phyloP scores from a whole-genome alignment of 2,888 invertebrate species.

The Conops quadrifasciatus region DNA sequence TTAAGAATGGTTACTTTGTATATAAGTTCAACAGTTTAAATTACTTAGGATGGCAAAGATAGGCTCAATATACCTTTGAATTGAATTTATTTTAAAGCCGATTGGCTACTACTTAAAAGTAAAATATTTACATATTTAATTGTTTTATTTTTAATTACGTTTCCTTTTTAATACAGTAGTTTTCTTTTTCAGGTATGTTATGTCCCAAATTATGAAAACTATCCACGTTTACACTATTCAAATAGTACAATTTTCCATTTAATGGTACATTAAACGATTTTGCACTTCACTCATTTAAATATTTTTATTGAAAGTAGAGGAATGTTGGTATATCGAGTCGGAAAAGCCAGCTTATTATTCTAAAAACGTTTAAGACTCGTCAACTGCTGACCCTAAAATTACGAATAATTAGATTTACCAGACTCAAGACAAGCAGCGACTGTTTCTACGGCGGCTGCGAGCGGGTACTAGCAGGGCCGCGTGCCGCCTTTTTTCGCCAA shows the following conservation, averaged over 20 bases:
- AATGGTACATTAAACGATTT: constrained; percentile 14
- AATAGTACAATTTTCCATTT: constrained; percentile 16
- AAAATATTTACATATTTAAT: too few species aligned
- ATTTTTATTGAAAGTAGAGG: constrained; percentile 6
- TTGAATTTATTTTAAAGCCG: too few species aligned
- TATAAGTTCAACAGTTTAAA: too few species aligned
- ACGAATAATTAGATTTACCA: constrained; percentile 61
- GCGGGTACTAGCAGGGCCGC: neutral
- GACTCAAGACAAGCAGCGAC: constrained; percentile 53
- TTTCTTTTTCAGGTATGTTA: neutral
- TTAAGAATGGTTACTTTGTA: too few species aligned
- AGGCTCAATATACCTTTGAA: too few species aligned
- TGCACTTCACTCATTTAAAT: constrained; percentile 11
- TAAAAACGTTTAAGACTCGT: constrained; percentile 50
- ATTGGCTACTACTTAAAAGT: neutral
- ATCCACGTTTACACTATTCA: neutral
- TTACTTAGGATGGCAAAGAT: too few species aligned
- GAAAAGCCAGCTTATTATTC: constrained; percentile 47
- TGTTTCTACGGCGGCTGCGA: neutral
- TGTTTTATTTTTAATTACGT: too few species aligned
- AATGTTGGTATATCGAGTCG: neutral
- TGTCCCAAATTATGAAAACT: too few species aligned
- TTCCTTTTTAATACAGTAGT: neutral
- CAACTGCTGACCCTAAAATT: constrained; percentile 53
- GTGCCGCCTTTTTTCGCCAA: constrained; percentile 7